Evolutionary conservation across 2,888 invertebrate species (phyloP).

Genomic region (Disparrhopalites patrizii): DNA sequence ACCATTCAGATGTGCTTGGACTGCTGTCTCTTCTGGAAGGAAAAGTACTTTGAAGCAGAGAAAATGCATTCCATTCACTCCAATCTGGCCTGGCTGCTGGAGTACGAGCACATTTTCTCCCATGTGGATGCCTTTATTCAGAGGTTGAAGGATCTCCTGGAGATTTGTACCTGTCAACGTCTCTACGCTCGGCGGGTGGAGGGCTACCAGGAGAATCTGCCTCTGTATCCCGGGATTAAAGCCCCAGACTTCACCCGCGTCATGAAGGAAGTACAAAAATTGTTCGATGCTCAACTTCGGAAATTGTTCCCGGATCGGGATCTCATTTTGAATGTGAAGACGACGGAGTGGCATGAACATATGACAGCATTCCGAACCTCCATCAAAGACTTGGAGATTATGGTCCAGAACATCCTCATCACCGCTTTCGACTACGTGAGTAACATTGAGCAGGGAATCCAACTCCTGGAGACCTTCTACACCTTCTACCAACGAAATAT

Average conservation of each 20-base stretch:
- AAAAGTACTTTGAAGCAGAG: conserved; percentile 49
- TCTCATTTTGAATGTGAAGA: conserved; percentile 59
- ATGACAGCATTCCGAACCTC: conserved; percentile 57
- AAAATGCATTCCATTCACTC: conserved; percentile 52
- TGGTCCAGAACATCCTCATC: conserved; percentile 75
- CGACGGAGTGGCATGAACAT: conserved; percentile 75
- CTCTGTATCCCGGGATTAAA: conserved; percentile 70
- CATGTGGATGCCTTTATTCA: conserved; percentile 81
- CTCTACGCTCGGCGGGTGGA: conserved; percentile 73
- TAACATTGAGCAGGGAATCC: conserved; percentile 75
- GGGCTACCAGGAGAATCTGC: conserved; percentile 66
- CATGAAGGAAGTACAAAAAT: conserved; percentile 62
- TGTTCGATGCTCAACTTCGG: conserved; percentile 64
- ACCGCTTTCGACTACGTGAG: conserved; percentile 72
- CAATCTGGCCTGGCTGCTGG: conserved; percentile 65
- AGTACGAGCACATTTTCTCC: conserved; percentile 76
- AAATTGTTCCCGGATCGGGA: conserved; percentile 48
- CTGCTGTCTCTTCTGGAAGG: conserved; percentile 45
- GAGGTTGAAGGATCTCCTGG: conserved; percentile 76
- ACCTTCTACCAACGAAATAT: conserved; percentile 68
- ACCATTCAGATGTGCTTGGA: conserved; percentile 31
- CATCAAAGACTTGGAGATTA: conserved; percentile 62
- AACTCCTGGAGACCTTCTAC: conserved; percentile 69
- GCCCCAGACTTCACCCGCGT: conserved; percentile 53
- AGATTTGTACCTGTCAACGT: conserved; percentile 84